Evolutionary conservation across 1,140 invertebrate species (phyloP), one percentile per base, ranked within the genome.

Genomic region (Neuroterus valhalla): DNA sequence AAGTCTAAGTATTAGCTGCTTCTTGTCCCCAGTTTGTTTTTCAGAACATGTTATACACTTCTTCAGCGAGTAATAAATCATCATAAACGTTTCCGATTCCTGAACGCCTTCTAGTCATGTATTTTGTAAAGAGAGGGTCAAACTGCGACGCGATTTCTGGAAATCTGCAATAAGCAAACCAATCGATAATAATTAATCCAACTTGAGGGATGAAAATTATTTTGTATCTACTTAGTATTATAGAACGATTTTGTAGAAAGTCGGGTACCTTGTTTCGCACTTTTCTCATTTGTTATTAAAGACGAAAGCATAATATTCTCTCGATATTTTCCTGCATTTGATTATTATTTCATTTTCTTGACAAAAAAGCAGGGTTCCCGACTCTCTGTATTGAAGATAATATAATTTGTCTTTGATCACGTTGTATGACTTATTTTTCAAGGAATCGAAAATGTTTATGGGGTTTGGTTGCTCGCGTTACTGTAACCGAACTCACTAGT

Each of bases 1-100:
- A 84, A 86, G 81, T 78, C 80, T 85, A 84, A 85, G 81, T 84
- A 85, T 86, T 81, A 82, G 76, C 82, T 70, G 68, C 74, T 76
- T 82, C 74, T 74, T 69, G 76, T 77, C 70, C 72, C 75, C 74
- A 73, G 75, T 82, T 77, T 81, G 66, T 78, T 75, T 75, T 74
- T 73, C 77, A 62, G 12, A 23, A 62, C 31, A 6, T 62, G 15
- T 31, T 62, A 38, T 15, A 62, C 21, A 23, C 14, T 38, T 26
- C 12, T 50, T 50, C 15, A 23, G 14, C 14, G 2, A 15, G 15
- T 12, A 31, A 38, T 38, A 62, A 62, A 38, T 62, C 55, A 31
- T 12, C 26, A 31, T 62, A 62, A 62, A n/a, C 55, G 8, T 31
- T 62, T 14, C 31, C 31, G 26, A 71, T 71, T 66, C n/a, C 44